Conservation (phyloP, 2,113 vertebrate species). For the Atrichornis clamosus region DNA sequence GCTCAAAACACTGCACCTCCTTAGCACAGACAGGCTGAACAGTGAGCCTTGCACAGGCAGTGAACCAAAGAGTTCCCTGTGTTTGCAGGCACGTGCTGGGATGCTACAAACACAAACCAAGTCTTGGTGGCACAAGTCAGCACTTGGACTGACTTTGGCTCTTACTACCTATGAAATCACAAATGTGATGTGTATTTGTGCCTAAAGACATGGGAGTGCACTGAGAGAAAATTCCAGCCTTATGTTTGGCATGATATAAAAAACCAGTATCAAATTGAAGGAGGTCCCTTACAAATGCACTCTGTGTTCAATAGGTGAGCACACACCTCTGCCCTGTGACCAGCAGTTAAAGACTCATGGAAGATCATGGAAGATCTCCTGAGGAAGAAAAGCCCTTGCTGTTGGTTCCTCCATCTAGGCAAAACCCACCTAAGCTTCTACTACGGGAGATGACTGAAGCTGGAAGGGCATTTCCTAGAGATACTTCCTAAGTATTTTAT, state of each 20-base stretch:
- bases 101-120: background rate
- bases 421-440: background rate
- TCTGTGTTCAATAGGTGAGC: background rate
- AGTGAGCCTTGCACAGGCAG: background rate
- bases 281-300: background rate
- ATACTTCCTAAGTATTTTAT: background rate
- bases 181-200: background rate
- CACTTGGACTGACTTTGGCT: background rate
- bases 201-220: background rate
- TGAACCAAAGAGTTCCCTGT: background rate
- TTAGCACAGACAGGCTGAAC: background rate
- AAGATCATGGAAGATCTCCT: background rate
- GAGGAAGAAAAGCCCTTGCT: background rate
- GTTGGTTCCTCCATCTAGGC: background rate
- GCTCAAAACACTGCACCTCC: background rate
- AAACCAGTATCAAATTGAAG: background rate
- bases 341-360: background rate
- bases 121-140: background rate
- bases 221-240: background rate
- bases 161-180: background rate
- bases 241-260: background rate
- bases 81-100: background rate
- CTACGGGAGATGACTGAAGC: background rate
- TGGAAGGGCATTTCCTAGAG: background rate
- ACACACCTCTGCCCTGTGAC: background rate